A percentile compares a stretch with the other conserved stretches of the same genome.
phyloP scores from a whole-genome alignment of 1,140 invertebrate genomes.

The Ctenoplectra terminalis region DNA sequence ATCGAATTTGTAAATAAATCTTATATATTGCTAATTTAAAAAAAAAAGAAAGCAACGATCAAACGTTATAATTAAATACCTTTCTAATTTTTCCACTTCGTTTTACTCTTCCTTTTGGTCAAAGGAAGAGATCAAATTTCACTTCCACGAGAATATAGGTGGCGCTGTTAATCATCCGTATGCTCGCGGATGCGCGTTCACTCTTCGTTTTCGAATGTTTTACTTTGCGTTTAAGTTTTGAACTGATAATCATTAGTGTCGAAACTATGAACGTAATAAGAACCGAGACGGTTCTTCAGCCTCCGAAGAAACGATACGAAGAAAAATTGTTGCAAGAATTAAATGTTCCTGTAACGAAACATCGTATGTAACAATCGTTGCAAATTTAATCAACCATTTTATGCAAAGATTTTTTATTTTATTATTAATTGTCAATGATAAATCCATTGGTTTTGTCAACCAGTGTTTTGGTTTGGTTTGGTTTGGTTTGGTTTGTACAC shows the following conservation, averaged over 20 bases:
- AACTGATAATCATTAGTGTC: not conserved
- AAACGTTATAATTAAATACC: not conserved
- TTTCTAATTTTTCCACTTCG: not conserved
- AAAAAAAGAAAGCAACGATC: not conserved
- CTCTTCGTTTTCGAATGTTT: not conserved
- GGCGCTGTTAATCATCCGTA: not conserved
- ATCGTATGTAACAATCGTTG: not conserved
- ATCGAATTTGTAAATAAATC: slow-evolving; percentile 75
- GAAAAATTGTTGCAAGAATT: not conserved
- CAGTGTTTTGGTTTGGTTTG: no score
- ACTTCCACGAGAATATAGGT: not conserved
- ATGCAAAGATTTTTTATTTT: no score
- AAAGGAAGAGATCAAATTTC: not conserved
- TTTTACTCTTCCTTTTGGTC: not conserved
- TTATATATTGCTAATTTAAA: slow-evolving; percentile 60
- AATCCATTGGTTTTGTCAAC: not conserved
- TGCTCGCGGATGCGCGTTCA: no score
- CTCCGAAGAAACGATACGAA: not conserved
- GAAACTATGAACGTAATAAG: slow-evolving; percentile 34
- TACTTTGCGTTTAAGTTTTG: not conserved
- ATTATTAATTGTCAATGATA: not conserved
- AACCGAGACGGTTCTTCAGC: not conserved
- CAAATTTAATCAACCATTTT: not conserved
- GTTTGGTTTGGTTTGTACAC: not conserved
- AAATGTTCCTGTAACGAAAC: not conserved